Base-by-base conservation (phyloP, 30 jellyfish, hydroid and myxozoan genomes). In the Pelagia noctiluca region DNA sequence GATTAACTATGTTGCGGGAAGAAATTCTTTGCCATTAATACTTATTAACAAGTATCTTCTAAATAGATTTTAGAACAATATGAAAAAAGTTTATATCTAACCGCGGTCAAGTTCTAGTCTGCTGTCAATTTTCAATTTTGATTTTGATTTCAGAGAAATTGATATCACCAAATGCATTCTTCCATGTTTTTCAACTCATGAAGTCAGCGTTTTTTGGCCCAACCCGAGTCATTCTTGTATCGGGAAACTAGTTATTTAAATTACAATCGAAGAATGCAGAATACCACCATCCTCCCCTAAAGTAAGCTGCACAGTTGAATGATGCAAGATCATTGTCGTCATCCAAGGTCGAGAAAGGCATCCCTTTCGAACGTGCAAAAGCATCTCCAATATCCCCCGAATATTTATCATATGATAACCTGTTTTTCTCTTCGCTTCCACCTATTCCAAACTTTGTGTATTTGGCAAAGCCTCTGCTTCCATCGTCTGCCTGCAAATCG, bases 381-480 rank as follows among this genome's bases (percentile, higher is more conserved):
- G 30, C 68, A 19, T 52, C 26, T 52, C 68, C 68, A 19, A 52
- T 52, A 19, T 52, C 21, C 4, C 68, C 68, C 12, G 12, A 10
- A 30, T 19, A 52, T 25, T 19, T 19, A 52, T 52, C 12, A 52
- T 10, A 52, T 52, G 68, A 10, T 19, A 52, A 10, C 68, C 21
- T 52, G 68, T 52, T 10, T 19, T 52, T 52, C 68, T 52, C 68
- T 3, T 52, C 68, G 2, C 4, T 19, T 52, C 30, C 2, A 2
- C 68, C 68, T 3, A 52, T 52, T 52, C 21, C 21, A 30, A 52
- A 52, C 16, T 52, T 52, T 8, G 68, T 52, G 68, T 52, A 52
- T 52, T 52, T 52, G 12, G 68, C 68, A 52, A 10, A 52, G 21
- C 68, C 68, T 52, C 68, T 8, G 26, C 21, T 30, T 3, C 68